These are phyloP conservation scores for Zaprionus lachaisei DNA, from an alignment of 1,140 invertebrate species.

Conservation along the genomic window DNA sequence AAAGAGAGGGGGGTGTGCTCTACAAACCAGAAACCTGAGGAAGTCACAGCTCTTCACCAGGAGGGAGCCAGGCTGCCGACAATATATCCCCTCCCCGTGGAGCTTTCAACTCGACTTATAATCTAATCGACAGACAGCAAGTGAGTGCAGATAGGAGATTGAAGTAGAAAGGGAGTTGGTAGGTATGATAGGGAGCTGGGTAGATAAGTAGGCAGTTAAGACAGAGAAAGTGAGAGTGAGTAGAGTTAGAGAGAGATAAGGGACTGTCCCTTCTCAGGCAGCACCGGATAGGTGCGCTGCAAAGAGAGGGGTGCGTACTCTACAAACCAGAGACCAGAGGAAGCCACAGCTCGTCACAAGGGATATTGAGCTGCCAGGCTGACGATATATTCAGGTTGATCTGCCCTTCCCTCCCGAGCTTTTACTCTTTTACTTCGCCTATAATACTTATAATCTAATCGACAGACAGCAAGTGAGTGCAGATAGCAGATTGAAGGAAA, in stretches of 20 bases:
- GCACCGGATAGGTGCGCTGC: constrained; percentile 87
- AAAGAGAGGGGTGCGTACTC: constrained; percentile 11
- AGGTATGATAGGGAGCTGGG: background rate
- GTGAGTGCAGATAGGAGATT: constrained; percentile 21
- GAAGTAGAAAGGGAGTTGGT: background rate
- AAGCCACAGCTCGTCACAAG: background rate
- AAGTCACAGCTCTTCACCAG: background rate
- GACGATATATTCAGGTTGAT: no score
- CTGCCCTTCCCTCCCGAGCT: background rate
- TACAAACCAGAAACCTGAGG: background rate
- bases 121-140: background rate
- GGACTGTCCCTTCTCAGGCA: constrained; percentile 86
- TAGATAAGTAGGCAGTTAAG: constrained; percentile 6
- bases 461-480: background rate
- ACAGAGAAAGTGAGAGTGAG: constrained; percentile 2
- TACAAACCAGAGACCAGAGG: background rate
- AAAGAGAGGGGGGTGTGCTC: constrained; percentile 15
- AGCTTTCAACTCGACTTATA: background rate
- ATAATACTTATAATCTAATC: background rate
- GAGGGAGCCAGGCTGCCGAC: background rate
- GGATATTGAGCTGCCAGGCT: background rate
- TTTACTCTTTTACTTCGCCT: background rate
- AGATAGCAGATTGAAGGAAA: constrained; percentile 18
- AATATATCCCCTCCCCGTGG: background rate
- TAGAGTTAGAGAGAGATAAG: background rate